Conservation (phyloP, 1,140 invertebrate species). For the Drosophila sturtevanti region DNA sequence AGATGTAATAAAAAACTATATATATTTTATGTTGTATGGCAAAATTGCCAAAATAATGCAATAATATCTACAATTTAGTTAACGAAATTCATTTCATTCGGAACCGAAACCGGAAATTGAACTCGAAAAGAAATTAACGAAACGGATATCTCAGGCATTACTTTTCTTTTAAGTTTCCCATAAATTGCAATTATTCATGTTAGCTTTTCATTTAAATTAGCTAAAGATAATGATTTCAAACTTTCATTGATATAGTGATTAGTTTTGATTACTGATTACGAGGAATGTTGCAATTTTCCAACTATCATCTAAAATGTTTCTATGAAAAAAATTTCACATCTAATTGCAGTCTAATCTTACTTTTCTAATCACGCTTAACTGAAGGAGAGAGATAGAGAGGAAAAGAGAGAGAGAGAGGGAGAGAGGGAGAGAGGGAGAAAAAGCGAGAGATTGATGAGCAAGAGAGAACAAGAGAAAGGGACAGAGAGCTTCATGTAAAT, state of each 20-base stretch:
- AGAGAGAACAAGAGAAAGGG: neutral
- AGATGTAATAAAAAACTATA: no score
- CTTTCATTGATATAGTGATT: neutral
- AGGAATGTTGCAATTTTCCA: neutral
- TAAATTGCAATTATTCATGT: no score
- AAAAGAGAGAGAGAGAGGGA: neutral
- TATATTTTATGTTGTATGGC: no score
- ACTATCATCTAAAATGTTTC: neutral
- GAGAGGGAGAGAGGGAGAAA: neutral
- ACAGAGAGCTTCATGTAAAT: slow-evolving; percentile 23
- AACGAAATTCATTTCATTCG: no score
- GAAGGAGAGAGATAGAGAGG: neutral
- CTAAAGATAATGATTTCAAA: no score
- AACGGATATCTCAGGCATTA: no score
- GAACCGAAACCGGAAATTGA: no score
- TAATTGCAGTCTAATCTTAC: neutral
- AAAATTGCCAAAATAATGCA: no score
- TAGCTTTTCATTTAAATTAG: no score
- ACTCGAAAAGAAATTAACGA: no score
- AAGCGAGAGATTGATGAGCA: neutral
- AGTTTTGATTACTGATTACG: neutral
- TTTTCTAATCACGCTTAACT: neutral
- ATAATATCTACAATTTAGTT: no score
- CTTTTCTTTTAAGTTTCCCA: no score
- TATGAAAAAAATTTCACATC: neutral